Conservation (phyloP, 2,797 vertebrate genomes). For the Thaleichthys pacificus region DNA sequence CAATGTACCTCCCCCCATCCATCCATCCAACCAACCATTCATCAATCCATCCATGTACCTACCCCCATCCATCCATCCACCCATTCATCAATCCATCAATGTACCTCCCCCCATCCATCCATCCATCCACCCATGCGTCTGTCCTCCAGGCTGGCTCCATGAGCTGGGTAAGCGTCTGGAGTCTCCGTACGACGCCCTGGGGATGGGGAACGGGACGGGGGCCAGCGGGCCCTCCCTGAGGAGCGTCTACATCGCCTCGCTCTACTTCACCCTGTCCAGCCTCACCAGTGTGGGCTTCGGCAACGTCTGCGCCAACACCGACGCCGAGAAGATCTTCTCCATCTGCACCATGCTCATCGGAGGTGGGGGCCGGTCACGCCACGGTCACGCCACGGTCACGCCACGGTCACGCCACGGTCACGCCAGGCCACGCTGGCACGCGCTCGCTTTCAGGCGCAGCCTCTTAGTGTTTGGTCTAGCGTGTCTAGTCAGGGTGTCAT, state of each 20-base stretch:
- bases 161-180: constrained; percentile 94
- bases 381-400: not conserved
- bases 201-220: constrained; percentile 49
- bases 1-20: not conserved
- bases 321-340: constrained; percentile 96
- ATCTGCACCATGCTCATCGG: constrained; percentile 98
- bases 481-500: too few species aligned
- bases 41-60: not conserved
- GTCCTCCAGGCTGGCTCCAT: constrained; percentile 89
- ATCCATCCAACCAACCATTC: not conserved
- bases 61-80: constrained; percentile 5
- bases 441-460: too few species aligned
- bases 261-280: constrained; percentile 98
- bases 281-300: constrained; percentile 98
- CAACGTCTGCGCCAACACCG: constrained; percentile 95
- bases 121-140: not conserved
- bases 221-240: constrained; percentile 81
- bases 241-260: constrained; percentile 92
- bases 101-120: not conserved
- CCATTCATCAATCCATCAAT: constrained; percentile 1
- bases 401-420: not conserved
- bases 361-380: constrained; percentile 69
- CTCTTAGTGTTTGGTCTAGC: too few species aligned
- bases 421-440: not conserved
- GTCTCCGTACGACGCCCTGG: constrained; percentile 79